A percentile compares a stretch with the other conserved stretches of the same genome.
phyloP scores from a whole-genome alignment of 2,797 vertebrate genomes.

The Percopsis omiscomaycus region DNA sequence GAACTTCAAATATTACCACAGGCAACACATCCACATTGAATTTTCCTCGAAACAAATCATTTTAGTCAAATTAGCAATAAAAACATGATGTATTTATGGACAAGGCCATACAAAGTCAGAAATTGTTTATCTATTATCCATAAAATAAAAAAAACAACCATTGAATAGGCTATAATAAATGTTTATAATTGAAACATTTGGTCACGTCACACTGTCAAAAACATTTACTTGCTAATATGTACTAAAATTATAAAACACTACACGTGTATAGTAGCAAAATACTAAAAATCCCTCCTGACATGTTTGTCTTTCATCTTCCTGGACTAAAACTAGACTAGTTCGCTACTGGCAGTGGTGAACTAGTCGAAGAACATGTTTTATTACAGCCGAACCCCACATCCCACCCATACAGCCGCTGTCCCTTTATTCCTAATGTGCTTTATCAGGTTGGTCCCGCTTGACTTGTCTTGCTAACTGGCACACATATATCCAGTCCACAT shows the following conservation, averaged over 20 bases:
- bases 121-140: slow-evolving; percentile 21
- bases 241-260: slow-evolving; percentile 13
- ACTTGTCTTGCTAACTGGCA: slow-evolving; percentile 77
- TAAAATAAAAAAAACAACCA: neutral
- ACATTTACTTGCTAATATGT: slow-evolving; percentile 23
- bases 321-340: neutral
- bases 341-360: slow-evolving; percentile 1
- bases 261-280: slow-evolving; percentile 6
- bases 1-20: slow-evolving; percentile 24
- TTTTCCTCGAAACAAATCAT: slow-evolving; percentile 18
- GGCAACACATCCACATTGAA: slow-evolving; percentile 42
- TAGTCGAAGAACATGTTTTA: slow-evolving; percentile 37
- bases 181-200: too few relatives aligned
- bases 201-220: neutral
- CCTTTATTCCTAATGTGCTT: slow-evolving; percentile 74
- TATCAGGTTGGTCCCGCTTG: slow-evolving; percentile 77
- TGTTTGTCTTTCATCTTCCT: slow-evolving; percentile 22
- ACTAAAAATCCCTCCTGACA: slow-evolving; percentile 26
- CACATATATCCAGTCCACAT: slow-evolving; percentile 71
- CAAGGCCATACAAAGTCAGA: slow-evolving; percentile 17
- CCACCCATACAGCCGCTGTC: slow-evolving; percentile 32
- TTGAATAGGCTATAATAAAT: neutral
- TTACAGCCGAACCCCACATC: slow-evolving; percentile 60
- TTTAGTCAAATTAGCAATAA: slow-evolving; percentile 35
- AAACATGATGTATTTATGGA: slow-evolving; percentile 34